phyloP scores from a whole-genome alignment of 2,888 invertebrate genomes.

The Melitaea athalia region DNA sequence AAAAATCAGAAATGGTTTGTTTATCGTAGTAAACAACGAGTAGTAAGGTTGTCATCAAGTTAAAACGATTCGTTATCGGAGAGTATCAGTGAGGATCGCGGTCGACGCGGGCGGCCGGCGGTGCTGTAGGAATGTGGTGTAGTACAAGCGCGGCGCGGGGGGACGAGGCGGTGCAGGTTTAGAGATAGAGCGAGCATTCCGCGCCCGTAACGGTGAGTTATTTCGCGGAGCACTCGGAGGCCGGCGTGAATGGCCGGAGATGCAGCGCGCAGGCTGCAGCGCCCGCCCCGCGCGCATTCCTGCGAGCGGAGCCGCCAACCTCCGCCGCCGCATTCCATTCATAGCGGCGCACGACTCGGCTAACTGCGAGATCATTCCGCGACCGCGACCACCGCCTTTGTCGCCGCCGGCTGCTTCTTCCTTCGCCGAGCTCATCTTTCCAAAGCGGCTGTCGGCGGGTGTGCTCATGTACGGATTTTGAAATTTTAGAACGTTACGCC shows the following conservation, averaged over 20 bases:
- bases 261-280: slow-evolving; percentile 58
- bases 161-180: slow-evolving; percentile 45
- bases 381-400: slow-evolving; percentile 11
- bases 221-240: slow-evolving; percentile 69
- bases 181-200: slow-evolving; percentile 78
- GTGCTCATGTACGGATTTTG: slow-evolving; percentile 56
- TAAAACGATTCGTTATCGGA: slow-evolving; percentile 54
- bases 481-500: slow-evolving; percentile 78
- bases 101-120: slow-evolving; percentile 43
- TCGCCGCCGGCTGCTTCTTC: slow-evolving; percentile 26
- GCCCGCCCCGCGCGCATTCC: slow-evolving; percentile 46
- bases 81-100: slow-evolving; percentile 43
- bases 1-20: slow-evolving; percentile 31
- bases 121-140: slow-evolving; percentile 48
- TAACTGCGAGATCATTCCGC: slow-evolving; percentile 36
- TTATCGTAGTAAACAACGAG: slow-evolving; percentile 36
- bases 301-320: slow-evolving; percentile 66
- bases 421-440: slow-evolving; percentile 50
- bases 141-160: slow-evolving; percentile 33
- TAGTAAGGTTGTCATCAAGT: slow-evolving; percentile 43
- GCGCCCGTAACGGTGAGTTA: slow-evolving; percentile 78
- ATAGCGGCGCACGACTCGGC: slow-evolving; percentile 62
- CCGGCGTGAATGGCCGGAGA: slow-evolving; percentile 79
- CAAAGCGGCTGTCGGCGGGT: slow-evolving; percentile 63
- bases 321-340: slow-evolving; percentile 79